These are phyloP conservation scores for Vidua macroura DNA, from an alignment of 2,113 vertebrate genomes.

Conservation along the genomic window DNA sequence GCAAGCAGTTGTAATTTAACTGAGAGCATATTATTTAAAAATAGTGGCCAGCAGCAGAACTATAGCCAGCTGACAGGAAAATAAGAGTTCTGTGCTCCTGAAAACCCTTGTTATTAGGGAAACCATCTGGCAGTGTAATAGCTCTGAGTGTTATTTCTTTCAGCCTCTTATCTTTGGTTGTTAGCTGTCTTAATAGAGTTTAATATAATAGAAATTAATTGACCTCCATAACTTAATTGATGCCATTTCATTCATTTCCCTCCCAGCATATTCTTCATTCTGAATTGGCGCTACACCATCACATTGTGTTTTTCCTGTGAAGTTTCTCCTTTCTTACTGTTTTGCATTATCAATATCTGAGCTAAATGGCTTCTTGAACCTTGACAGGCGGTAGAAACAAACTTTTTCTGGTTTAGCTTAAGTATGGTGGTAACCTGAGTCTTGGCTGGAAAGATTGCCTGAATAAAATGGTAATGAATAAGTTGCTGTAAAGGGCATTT, in stretches of 20 bases:
- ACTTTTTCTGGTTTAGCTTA: background rate
- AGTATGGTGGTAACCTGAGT: background rate
- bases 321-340: background rate
- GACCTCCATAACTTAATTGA: conserved; percentile 19
- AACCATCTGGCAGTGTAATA: background rate
- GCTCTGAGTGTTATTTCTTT: conserved; percentile 12
- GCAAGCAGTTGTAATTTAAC: background rate
- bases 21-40: background rate
- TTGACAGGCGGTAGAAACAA: background rate
- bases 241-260: background rate
- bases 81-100: conserved; percentile 20
- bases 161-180: conserved; percentile 30
- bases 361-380: background rate
- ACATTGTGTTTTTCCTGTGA: accelerated
- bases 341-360: background rate
- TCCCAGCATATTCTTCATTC: background rate
- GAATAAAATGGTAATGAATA: background rate
- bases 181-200: conserved; percentile 15
- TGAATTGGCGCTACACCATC: background rate
- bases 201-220: conserved; percentile 36
- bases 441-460: background rate
- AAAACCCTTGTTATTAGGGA: conserved; percentile 18
- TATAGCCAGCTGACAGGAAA: conserved; percentile 18
- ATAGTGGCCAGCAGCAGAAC: conserved; percentile 5
- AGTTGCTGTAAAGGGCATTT: background rate